These are phyloP conservation scores for Albula glossodonta DNA, from an alignment of 2,113 vertebrate species.

Conservation along the genomic window DNA sequence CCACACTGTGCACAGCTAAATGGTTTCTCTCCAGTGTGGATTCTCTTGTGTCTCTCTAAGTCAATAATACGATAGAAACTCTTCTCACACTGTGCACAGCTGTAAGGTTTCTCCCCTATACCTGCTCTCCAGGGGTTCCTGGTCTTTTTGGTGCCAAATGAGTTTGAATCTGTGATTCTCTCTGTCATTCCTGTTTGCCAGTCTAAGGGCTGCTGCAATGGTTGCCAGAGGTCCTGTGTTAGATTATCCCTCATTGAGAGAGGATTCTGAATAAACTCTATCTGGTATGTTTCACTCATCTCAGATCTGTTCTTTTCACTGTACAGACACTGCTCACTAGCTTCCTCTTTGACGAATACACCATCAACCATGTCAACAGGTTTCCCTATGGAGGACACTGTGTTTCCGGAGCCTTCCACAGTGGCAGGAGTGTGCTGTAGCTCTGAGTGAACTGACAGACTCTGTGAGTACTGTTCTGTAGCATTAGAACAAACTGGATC, in stretches of 20 bases:
- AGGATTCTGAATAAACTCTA: conserved; percentile 28
- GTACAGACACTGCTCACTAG: background rate
- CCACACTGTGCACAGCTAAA: conserved; percentile 12
- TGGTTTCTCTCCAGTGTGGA: conserved; percentile 17
- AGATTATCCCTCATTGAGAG: conserved; percentile 25
- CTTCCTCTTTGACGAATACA: conserved; percentile 15
- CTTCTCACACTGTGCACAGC: conserved; percentile 17
- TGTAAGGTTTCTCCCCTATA: conserved; percentile 8
- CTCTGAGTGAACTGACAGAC: conserved; percentile 45
- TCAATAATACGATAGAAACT: background rate
- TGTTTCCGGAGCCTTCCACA: conserved; percentile 51
- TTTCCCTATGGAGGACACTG: conserved; percentile 22
- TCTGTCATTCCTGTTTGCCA: background rate
- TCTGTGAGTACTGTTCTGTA: conserved; percentile 46
- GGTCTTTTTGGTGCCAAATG: background rate
- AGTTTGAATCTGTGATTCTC: background rate
- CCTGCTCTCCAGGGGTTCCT: background rate
- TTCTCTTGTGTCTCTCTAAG: conserved; percentile 1
- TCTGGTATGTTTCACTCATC: conserved; percentile 37
- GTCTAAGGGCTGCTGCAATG: conserved; percentile 11
- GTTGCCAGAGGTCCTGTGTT: conserved; percentile 33
- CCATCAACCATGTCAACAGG: background rate
- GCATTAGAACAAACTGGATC: conserved; percentile 53
- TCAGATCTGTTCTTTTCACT: conserved; percentile 32
- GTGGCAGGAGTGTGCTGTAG: conserved; percentile 62